Evolutionary conservation across 2,113 vertebrate species (phyloP), one percentile per base, ranked within the genome.

Genomic region (Gambusia affinis): DNA sequence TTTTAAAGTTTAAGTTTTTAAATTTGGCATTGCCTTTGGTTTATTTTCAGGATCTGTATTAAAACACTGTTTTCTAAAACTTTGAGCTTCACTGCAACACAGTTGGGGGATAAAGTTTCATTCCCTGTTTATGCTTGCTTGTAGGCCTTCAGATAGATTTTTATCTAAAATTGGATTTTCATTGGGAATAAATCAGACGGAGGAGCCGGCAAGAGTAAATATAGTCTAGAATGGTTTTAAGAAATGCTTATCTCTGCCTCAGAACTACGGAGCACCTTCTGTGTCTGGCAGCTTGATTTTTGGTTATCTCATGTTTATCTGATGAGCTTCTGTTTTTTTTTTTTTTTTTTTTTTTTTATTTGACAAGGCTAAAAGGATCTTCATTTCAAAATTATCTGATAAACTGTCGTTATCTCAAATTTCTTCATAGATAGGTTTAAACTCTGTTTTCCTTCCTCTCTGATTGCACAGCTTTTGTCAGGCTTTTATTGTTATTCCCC

Each of bases 331-430:
- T 73, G 61, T 37, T 60, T 51, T 31, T 37, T 86, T 76, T 44
- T 86, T 76, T 44, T 27, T 1, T 27, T 27, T 27, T 1, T 27
- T 24, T 37, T 86, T 76, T 54, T 33, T 82, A 75, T 83, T 57
- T 83, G 71, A 81, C 76, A 63, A 14, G 62, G 60, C 78, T 85
- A 87, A 60, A 73, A 73, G 37, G 60, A 70, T 75, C 82, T 80
- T 87, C 66, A 77, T 87, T 54, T 73, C 35, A 57, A 57, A 85
- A 71, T 80, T 33, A 84, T 87, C 80, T 72, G 84, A 80, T 83
- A 77, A 87, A 75, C 73, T 62, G 70, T 79, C 64, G 30, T 79
- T 73, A 79, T 82, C 73, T 31, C 64, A 57, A 57, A n/a, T 47
- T 42, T 76, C 70, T 74, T 15, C 14, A 72, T 77, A 4, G 33